Evolutionary conservation across 2,888 invertebrate species (phyloP), one percentile per base, ranked within the genome.

Genomic region (Nomada ruficornis): DNA sequence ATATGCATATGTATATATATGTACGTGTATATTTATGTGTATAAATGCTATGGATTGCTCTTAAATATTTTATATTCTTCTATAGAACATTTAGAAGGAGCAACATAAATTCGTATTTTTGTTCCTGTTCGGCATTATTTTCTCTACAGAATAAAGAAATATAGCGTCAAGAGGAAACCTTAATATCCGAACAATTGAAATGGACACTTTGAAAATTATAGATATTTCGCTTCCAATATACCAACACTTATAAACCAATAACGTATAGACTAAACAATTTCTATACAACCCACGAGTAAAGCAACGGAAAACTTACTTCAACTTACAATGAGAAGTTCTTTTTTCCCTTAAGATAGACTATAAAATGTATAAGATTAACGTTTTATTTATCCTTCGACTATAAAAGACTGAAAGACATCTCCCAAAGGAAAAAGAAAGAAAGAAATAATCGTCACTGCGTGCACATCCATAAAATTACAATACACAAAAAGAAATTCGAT

Each of bases 11-110:
- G 52, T 76, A 54, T 67, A 67, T 26, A 10, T 20, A 23, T 44
- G n/a, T 59, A 4, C 20, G 55, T 64, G n/a, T 68, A 54, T 69
- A 62, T 79, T 57, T 79, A 68, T 79, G 79, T 59, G 68, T 81
- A 71, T 82, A 82, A 82, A 81, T 82, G 82, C 82, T 82, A 81
- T 72, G 64, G 71, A 82, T 82, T 80, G 80, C 62, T 75, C 82
- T 75, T 67, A 52, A 82, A 77, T 72, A 71, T 64, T 80, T 68
- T 64, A 54, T 82, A 81, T 60, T 63, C 71, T 69, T 68, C 50
- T 65, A 72, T 64, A 81, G 68, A 74, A 70, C 64, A 57, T 80
- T 80, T 69, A 79, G 59, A 57, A 68, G 54, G 59, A 75, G 72
- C 71, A 72, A 76, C 65, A 76, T 50, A 68, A 72, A 68, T 60